Evolutionary conservation across 92 coral and sea anemone genomes (phyloP).

Genomic region (Actinostola sp.): DNA sequence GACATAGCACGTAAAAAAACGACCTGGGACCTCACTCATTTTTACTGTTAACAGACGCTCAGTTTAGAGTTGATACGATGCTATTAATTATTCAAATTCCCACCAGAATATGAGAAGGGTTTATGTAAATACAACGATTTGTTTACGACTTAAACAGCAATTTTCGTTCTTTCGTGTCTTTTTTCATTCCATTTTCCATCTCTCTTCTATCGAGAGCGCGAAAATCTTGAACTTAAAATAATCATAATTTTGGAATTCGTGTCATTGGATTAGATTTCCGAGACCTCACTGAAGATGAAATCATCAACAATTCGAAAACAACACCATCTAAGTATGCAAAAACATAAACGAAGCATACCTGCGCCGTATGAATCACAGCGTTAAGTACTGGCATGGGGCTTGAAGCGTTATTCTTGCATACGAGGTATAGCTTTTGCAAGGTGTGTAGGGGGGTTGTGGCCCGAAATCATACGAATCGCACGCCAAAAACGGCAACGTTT

Average conservation of each 20-base stretch:
- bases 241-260: background rate
- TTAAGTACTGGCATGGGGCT: background rate
- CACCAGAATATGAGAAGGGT: conserved; percentile 32
- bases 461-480: too few species aligned
- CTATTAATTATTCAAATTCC: conserved; percentile 24
- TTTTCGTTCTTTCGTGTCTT: background rate
- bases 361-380: background rate
- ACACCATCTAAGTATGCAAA: conserved; percentile 11
- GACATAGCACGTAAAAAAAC: too few species aligned
- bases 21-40: background rate
- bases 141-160: conserved; percentile 9
- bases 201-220: too few species aligned
- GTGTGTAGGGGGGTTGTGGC: background rate
- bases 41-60: conserved; percentile 14
- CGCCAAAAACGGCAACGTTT: too few species aligned
- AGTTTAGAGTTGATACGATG: conserved; percentile 16
- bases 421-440: background rate
- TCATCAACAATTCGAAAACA: conserved; percentile 2
- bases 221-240: background rate
- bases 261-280: too few species aligned
- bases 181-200: background rate
- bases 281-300: background rate
- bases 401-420: background rate
- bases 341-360: conserved; percentile 28
- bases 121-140: conserved; percentile 29